These are phyloP conservation scores for Prunella fulvescens DNA, from an alignment of 2,113 vertebrate species.

Conservation along the genomic window DNA sequence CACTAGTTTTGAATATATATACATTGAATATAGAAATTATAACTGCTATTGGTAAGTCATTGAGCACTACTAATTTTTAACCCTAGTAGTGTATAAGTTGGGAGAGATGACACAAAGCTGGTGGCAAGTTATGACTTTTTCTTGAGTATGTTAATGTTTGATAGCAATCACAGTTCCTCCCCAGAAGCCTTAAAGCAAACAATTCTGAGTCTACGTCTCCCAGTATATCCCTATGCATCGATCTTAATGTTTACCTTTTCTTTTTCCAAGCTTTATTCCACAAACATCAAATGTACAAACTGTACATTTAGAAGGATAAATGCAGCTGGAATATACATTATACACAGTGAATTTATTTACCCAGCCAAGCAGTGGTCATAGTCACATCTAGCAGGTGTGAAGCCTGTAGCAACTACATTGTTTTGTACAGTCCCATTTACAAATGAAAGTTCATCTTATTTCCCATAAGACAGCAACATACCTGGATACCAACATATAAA, in stretches of 20 bases:
- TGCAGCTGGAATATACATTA: not conserved
- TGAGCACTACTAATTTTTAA: not conserved
- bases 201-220: not conserved
- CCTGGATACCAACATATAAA: not conserved
- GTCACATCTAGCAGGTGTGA: not conserved
- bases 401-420: not conserved
- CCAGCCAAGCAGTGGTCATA: not conserved
- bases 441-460: not conserved
- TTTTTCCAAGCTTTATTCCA: not conserved
- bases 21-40: not conserved
- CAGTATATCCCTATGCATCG: not conserved
- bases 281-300: not conserved
- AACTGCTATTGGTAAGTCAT: not conserved
- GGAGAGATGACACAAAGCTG: not conserved
- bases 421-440: not conserved
- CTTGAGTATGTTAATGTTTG: not conserved
- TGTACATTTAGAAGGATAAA: not conserved
- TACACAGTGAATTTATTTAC: not conserved
- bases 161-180: not conserved
- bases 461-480: accelerated
- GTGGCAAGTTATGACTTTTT: not conserved
- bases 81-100: not conserved
- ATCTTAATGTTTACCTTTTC: not conserved
- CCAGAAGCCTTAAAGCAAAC: not conserved
- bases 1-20: not conserved